phyloP scores from a whole-genome alignment of 2,113 vertebrate species.

The Diadophis punctatus region DNA sequence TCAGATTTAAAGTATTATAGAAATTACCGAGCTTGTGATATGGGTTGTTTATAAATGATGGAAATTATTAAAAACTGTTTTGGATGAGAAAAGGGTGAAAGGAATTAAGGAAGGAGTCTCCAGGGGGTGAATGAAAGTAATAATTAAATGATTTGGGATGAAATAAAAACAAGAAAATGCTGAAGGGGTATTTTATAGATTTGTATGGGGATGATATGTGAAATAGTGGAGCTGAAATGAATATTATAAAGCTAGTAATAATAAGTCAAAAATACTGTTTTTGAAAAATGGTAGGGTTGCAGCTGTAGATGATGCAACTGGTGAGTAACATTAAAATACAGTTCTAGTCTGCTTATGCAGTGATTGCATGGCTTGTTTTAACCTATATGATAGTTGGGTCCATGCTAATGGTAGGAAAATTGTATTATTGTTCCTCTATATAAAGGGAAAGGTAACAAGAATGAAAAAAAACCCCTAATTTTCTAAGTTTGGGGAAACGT shows the following conservation, averaged over 20 bases:
- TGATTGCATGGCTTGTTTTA: not conserved
- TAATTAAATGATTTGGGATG: not conserved
- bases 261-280: not conserved
- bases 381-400: not conserved
- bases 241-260: not conserved
- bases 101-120: not conserved
- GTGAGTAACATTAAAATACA: not conserved
- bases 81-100: not conserved
- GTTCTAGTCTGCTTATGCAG: not conserved
- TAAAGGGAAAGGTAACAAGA: not conserved
- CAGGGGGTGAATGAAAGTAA: not conserved
- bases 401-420: not conserved
- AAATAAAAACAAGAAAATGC: not conserved
- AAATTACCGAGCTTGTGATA: not conserved
- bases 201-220: not conserved
- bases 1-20: not conserved
- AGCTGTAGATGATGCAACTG: not conserved
- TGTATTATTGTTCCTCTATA: not conserved
- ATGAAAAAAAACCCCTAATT: not conserved
- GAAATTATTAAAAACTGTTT: not conserved
- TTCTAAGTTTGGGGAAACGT: not conserved
- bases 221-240: not conserved
- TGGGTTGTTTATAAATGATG: not conserved
- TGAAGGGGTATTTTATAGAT: not conserved
- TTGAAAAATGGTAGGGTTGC: not conserved